Evolutionary conservation across 2,113 vertebrate genomes (phyloP).

Genomic region (Isichthys henryi): DNA sequence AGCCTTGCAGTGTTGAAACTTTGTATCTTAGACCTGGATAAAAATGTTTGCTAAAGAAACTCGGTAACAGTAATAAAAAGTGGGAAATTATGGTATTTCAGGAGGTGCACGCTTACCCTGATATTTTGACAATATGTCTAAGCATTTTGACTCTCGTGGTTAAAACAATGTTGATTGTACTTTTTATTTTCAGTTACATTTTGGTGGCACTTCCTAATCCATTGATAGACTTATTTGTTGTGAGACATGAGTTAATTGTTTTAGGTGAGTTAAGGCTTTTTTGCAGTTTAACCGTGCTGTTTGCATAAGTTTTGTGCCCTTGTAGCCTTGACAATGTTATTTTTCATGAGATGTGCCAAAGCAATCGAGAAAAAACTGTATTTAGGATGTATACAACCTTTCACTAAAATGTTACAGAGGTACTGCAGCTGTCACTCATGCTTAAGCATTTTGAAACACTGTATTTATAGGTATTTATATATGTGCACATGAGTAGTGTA

Average conservation of each 20-base stretch:
- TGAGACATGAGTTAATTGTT: background rate
- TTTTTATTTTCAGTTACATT: background rate
- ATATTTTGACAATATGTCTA: no score
- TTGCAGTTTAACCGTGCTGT: background rate
- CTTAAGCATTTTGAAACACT: background rate
- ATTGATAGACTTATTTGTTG: background rate
- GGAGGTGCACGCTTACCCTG: background rate
- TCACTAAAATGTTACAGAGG: no score
- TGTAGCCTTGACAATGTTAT: background rate
- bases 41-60: background rate
- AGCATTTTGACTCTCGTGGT: no score
- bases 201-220: background rate
- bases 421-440: background rate
- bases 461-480: background rate
- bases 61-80: background rate
- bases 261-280: no score
- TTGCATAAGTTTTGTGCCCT: background rate
- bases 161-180: no score
- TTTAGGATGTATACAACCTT: background rate
- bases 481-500: background rate
- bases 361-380: background rate
- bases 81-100: background rate
- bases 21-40: no score
- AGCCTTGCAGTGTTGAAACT: no score
- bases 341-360: background rate